Base-by-base conservation (phyloP, 2,113 vertebrate genomes). In the Cairina moschata region DNA sequence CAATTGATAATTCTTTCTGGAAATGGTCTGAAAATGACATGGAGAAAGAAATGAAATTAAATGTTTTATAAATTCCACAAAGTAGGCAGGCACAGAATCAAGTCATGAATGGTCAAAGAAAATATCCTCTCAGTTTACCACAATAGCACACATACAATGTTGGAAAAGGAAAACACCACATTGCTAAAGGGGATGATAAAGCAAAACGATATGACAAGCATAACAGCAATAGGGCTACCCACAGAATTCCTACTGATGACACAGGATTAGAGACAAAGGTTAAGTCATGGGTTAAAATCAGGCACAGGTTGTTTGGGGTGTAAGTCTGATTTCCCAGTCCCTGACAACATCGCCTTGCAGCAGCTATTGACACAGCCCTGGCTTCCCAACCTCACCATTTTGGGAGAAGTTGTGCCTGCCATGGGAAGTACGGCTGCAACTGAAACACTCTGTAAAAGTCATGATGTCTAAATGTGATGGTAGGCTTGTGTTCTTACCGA, bases 401-500 rank as follows among this genome's bases (percentile, higher is more conserved):
- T 28, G 71, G 74, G 72, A 1, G 4, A 71, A 20, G 76, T 65
- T 13, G 59, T 23, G 68, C 40, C 73, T 67, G 62, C 79, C 79
- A 54, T 0, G 5, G 83, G 83, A 94, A 93, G 48, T 3, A 23
- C 3, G 7, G n/a, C 36, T 63, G 36, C 50, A 69, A 46, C n/a
- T 40, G 52, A 90, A 86, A 76, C 69, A 26, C 68, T 94, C 72
- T 7, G 17, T 50, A 52, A 60, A 92, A 92, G 68, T 56, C 40
- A 9, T 48, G 81, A 55, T 55, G 40, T 52, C 91, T 95, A 50
- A 83, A 5, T 74, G 67, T 13, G 86, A 83, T 80, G 67, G 38
- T 56, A 79, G 56, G 60, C 58, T 83, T 34, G 58, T 50, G 55
- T 63, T 94, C 84, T 86, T 93, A 95, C 69, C 80, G 74, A 90